Base-by-base conservation (phyloP, 2,113 vertebrate genomes). In the Myanophis thanlyinensis region DNA sequence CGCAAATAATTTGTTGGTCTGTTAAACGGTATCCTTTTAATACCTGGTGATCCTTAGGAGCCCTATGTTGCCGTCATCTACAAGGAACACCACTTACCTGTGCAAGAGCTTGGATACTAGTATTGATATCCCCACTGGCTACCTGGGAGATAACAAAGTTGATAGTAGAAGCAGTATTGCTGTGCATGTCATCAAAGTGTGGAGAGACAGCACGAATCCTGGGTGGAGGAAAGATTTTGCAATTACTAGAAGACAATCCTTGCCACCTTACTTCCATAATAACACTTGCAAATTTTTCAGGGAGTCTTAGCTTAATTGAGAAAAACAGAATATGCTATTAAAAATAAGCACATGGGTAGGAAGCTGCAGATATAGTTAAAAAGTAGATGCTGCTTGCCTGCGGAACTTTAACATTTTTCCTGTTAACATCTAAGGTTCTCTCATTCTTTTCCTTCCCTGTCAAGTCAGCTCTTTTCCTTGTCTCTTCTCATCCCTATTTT, bases 91-190 rank as follows among this genome's bases (percentile, higher is more conserved):
- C 6, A 22, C 93, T 95, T 97, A 99, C 99, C 99, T 99, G 99
- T 18, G 99, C 98, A 95, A 99, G 97, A 52, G 99, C 99, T 97
- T 99, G 99, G 92, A 99, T 98, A 95, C 99, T 99, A 40, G 99
- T 98, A 96, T 98, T 99, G 80, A 99, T 99, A 96, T 99, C 99
- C 25, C 99, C 98, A 91, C 99, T 99, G 87, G 99, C 99, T 94
- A 99, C 99, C 97, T 99, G 99, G 47, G 99, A 99, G 97, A 99
- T 99, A 90, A 99, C 99, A 53, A 99, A 99, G 97, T 99, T 99
- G 97, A 99, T 99, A 89, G 99, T 99, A 97, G 99, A 99, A 93
- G 99, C 98, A 8, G 98, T 99, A 96, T 98, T 99, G 97, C 99
- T 99, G 97, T 99, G 99, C 96, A 99, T 98, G 88, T 99, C 99